These are phyloP conservation scores for Brienomyrus longianalis DNA, from an alignment of 2,113 vertebrate species.

Conservation along the genomic window DNA sequence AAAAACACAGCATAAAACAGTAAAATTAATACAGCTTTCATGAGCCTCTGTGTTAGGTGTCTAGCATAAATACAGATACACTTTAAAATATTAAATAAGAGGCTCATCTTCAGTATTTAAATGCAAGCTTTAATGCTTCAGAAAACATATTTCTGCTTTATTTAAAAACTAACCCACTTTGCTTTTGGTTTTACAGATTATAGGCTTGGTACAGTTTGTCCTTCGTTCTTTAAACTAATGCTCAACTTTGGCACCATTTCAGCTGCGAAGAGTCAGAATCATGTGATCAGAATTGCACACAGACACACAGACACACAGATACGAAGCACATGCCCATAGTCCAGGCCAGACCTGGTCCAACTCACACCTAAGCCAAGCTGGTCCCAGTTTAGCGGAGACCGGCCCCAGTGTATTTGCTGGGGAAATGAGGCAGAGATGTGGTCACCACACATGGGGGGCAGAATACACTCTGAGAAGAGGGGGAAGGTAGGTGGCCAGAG, in stretches of 20 bases:
- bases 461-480: background rate
- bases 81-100: background rate
- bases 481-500: conserved; percentile 20
- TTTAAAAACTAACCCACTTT: background rate
- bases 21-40: too few relatives aligned
- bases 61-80: background rate
- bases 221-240: background rate
- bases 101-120: background rate
- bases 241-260: background rate
- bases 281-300: background rate
- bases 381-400: background rate
- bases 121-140: background rate
- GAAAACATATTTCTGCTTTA: background rate
- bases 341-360: too few relatives aligned
- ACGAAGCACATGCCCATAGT: background rate
- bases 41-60: too few relatives aligned
- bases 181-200: background rate
- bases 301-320: background rate
- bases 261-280: background rate
- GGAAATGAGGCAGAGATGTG: background rate
- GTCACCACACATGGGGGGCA: background rate
- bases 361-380: background rate
- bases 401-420: background rate
- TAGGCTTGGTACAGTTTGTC: background rate
- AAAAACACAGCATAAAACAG: background rate